Evolutionary conservation across 2,797 vertebrate species (phyloP).

Genomic region (Phaenicophaeus curvirostris): DNA sequence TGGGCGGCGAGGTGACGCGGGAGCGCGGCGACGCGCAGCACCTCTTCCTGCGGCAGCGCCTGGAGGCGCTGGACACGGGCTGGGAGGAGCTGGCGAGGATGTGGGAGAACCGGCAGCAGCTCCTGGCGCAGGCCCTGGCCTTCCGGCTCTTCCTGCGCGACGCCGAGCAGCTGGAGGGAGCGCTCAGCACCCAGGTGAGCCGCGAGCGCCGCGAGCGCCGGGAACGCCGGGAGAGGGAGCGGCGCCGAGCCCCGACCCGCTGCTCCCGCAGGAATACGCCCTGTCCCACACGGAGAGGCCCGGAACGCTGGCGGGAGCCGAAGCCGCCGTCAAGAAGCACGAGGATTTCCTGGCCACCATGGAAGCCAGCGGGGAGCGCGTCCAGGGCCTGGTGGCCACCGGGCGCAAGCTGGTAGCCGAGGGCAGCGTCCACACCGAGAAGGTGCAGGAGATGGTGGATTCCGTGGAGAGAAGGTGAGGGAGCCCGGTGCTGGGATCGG

Average conservation of each 20-base stretch:
- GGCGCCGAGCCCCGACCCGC: neutral
- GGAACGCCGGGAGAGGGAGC: neutral
- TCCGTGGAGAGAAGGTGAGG: conserved; percentile 90
- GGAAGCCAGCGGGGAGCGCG: conserved; percentile 92
- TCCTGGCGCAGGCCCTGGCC: conserved; percentile 88
- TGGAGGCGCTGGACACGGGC: conserved; percentile 90
- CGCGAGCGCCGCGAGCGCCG: too few relatives aligned
- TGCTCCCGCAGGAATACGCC: conserved; percentile 85
- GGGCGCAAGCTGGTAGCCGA: conserved; percentile 87
- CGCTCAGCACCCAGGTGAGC: conserved; percentile 93
- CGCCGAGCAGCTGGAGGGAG: conserved; percentile 91
- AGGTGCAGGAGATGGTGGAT: conserved; percentile 92
- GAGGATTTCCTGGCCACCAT: conserved; percentile 94
- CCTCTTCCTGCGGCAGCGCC: conserved; percentile 89
- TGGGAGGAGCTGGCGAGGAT: conserved; percentile 93
- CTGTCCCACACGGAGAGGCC: conserved; percentile 95
- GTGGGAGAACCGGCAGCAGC: conserved; percentile 93
- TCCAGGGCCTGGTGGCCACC: conserved; percentile 86
- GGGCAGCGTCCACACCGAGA: conserved; percentile 85
- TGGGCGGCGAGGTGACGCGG: conserved; percentile 90
- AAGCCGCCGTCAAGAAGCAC: conserved; percentile 91
- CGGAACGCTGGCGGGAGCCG: conserved; percentile 86
- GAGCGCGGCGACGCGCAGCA: conserved; percentile 91
- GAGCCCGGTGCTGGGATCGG: neutral
- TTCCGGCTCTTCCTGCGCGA: conserved; percentile 93